These are phyloP conservation scores for Mohoua ochrocephala DNA, from an alignment of 2,113 vertebrate species.

Conservation along the genomic window DNA sequence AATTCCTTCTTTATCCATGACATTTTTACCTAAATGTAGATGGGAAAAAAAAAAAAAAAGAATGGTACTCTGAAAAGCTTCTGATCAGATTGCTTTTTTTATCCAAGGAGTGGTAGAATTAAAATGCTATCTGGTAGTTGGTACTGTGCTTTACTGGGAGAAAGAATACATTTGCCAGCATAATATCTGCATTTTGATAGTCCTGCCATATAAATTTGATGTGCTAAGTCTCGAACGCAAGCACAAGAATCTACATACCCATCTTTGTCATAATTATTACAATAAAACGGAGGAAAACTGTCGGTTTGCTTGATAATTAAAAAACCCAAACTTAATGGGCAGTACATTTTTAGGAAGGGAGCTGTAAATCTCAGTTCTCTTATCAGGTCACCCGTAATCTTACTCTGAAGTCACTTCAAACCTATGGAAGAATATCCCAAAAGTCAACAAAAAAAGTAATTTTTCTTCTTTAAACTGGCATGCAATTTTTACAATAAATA, in stretches of 20 bases:
- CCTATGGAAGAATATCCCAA: background rate
- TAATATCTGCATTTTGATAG: background rate
- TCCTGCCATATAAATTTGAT: background rate
- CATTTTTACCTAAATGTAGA: background rate
- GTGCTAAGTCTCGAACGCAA: background rate
- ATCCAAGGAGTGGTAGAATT: background rate
- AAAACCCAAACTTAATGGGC: background rate
- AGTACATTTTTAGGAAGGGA: background rate
- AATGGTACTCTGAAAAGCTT: background rate
- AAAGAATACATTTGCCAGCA: background rate
- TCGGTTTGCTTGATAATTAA: background rate
- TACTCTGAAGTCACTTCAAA: background rate
- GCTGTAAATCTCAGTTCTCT: background rate
- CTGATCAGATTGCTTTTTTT: background rate
- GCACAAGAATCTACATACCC: background rate
- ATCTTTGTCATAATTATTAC: background rate
- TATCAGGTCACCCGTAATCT: background rate
- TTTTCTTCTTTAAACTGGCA: background rate
- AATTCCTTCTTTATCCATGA: background rate
- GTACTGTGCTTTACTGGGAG: background rate
- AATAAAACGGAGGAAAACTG: background rate
- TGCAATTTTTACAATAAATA: background rate
- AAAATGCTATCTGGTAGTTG: background rate
- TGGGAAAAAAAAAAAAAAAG: background rate
- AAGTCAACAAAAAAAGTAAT: background rate